A percentile compares a stretch with the other conserved stretches of the same genome.
Evolutionary conservation across 2,113 vertebrate species (phyloP).

Genomic region (Ptyas mucosa): DNA sequence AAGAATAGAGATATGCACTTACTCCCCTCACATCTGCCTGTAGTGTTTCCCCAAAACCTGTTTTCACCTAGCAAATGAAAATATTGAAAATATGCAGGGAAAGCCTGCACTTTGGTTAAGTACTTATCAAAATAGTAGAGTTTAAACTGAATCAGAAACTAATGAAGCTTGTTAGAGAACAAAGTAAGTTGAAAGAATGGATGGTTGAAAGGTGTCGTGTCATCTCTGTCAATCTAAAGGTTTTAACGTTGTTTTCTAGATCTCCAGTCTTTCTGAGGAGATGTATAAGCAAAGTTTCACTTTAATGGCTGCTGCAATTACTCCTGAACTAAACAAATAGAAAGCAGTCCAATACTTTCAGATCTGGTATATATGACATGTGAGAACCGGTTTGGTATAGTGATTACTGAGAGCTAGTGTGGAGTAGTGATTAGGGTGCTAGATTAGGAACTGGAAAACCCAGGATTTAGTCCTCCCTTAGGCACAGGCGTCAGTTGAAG

Average conservation of each 20-base stretch:
- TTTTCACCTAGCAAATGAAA: neutral
- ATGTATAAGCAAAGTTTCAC: neutral
- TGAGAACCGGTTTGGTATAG: neutral
- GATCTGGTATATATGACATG: neutral
- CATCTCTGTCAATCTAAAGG: neutral
- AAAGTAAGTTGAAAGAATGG: neutral
- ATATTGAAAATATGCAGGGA: neutral
- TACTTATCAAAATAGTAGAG: neutral
- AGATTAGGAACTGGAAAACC: neutral
- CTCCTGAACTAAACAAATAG: neutral
- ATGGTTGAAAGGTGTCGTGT: neutral
- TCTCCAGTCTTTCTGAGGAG: neutral
- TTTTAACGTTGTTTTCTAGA: neutral
- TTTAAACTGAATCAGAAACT: neutral
- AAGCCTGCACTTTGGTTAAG: neutral
- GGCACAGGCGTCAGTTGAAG: neutral
- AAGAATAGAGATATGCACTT: neutral
- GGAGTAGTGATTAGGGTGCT: neutral
- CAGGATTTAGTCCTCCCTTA: neutral
- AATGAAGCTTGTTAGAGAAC: conserved; percentile 2
- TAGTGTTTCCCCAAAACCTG: neutral
- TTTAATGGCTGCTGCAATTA: neutral
- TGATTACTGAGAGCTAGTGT: neutral
- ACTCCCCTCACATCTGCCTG: neutral
- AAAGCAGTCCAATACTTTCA: neutral